Evolutionary conservation across 2,797 vertebrate species (phyloP), one percentile per base, ranked within the genome.

Genomic region (Thaleichthys pacificus): DNA sequence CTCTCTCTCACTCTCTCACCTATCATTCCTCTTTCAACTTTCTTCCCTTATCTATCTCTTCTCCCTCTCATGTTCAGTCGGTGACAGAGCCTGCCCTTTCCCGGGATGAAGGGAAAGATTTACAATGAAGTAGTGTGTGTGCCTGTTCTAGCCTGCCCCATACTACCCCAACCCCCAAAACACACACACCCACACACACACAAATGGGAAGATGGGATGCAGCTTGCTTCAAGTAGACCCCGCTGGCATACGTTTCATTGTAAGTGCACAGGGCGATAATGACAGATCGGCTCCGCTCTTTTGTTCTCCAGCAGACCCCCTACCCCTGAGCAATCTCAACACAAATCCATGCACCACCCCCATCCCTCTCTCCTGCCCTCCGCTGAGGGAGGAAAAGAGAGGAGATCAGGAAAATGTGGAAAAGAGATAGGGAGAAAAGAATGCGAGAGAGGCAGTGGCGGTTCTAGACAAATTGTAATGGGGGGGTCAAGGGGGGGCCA

Each of bases 81-180:
- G 56, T 75, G 78, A 72, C 80, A 70, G 74, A 78, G 67, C 71
- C 58, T 63, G 70, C 15, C 49, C 66, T 80, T 66, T 42, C 22
- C 14, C 15, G 57, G n/a, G 72, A 70, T 78, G 47, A 70, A 69
- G 80, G 56, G n/a, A 11, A 71, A 62, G 78, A 17, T n/a, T 76
- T 49, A 67, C 70, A 19, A 61, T 58, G 65, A 32, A 17, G n/a
- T 54, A 58, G 22, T 21, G 47, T 51, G 71, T 69, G 72, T 70
- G 73, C 78, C 51, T 84, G 83, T 79, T 75, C 22, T 72, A 24
- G 73, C 79, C 71, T 81, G 76, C 69, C 73, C 61, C 19, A 51
- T 12, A 51, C 47, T 26, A 56, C 24, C 47, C 49, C 17, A 24
- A 42, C 68, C 56, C 68, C 21, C 21, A 38, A 1, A 4, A 24